phyloP scores from a whole-genome alignment of 2,113 vertebrate genomes.

The Aix galericulata region DNA sequence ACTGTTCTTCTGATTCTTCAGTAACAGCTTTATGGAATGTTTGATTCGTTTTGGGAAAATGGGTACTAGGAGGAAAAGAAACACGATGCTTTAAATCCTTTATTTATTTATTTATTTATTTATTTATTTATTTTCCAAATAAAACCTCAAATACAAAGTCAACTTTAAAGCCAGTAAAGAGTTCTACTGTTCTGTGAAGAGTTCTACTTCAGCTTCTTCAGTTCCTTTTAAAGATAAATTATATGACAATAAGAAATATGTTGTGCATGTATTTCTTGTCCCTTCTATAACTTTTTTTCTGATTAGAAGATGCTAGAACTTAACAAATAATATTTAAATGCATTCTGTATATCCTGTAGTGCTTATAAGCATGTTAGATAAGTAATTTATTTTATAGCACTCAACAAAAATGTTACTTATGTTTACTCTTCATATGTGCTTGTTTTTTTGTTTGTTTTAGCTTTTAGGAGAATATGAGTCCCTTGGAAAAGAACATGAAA shows the following conservation, averaged over 20 bases:
- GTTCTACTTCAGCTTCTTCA: background rate
- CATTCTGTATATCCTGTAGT: background rate
- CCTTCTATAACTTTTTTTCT: background rate
- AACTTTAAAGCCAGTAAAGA: background rate
- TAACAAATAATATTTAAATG: background rate
- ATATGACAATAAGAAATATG: background rate
- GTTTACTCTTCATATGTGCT: background rate
- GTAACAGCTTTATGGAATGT: background rate
- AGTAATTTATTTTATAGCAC: background rate
- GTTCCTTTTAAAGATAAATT: background rate
- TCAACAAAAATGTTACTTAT: background rate
- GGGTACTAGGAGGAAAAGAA: background rate
- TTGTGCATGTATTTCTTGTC: background rate
- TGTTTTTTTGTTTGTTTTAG: constrained; percentile 73
- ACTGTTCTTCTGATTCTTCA: background rate
- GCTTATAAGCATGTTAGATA: background rate
- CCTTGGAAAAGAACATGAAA: constrained; percentile 88
- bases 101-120: background rate
- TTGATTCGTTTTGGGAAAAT: background rate
- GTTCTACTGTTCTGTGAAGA: background rate
- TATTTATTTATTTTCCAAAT: no score
- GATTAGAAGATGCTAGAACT: background rate
- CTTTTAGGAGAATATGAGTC: constrained; percentile 90
- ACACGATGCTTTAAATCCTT: background rate
- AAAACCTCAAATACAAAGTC: background rate